Base-by-base conservation (phyloP, 2,888 invertebrate genomes). In the Volucella inflata region DNA sequence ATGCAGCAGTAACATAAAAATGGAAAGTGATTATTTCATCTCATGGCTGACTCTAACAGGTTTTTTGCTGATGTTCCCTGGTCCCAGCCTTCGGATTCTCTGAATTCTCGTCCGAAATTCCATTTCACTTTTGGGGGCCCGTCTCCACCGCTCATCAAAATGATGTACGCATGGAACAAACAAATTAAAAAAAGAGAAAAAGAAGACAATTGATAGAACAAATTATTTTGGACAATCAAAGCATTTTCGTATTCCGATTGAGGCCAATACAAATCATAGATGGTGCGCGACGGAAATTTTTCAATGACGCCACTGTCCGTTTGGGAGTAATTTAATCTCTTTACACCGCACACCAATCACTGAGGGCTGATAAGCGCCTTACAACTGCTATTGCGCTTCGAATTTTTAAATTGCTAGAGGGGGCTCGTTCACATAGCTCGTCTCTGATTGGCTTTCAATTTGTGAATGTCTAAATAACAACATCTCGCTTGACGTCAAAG, bases 371-470 rank as follows among this genome's bases (percentile, higher is more conserved):
- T 68, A 68, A 48, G 16, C 14, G 14, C 11, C 40, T 44, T 59
- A 30, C 46, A 53, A n/a, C 4, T 50, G 42, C 53, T 51, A 44
- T 36, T 62, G 55, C 46, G 57, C 17, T 38, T 77, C 17, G n/a
- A 68, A 53, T 53, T 46, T n/a, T 40, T 70, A 42, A 17, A 38
- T 11, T 50, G 14, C 6, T 8, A 1, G 11, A 38, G 64, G 83
- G 65, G 84, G 84, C 84, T 80, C 80, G 84, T 80, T 80, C 65
- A 51, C 16, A 11, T 36, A 59, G 36, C 60, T 40, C 11, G 8
- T 36, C 21, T 36, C 60, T 80, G 80, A 84, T 84, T 84, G 84
- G 84, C 59, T 76, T 46, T 70, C 51, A 64, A 42, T 67, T 71
- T 65, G 38, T 65, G 50, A 59, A 17, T 40, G 55, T 46, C 17